These are phyloP conservation scores for Tachysurus fulvidraco DNA, from an alignment of 2,113 vertebrate genomes.

Conservation along the genomic window DNA sequence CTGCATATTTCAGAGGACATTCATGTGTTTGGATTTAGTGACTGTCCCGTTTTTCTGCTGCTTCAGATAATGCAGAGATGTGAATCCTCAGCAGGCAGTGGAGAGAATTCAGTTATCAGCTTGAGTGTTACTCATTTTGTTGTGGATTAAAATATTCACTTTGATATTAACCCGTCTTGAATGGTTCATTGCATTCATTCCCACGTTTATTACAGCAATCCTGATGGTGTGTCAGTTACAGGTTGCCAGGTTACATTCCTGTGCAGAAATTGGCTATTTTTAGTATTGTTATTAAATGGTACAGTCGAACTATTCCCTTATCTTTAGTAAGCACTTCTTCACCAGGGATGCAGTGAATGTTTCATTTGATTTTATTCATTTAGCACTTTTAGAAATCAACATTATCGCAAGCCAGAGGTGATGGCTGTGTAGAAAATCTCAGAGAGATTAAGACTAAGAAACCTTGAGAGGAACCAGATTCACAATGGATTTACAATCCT, in stretches of 20 bases:
- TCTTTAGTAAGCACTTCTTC: not conserved
- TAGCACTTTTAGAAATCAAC: not conserved
- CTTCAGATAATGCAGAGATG: not conserved
- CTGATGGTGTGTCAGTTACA: not conserved
- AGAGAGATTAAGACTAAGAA: not conserved
- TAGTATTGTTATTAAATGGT: not conserved
- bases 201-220: not conserved
- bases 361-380: not conserved
- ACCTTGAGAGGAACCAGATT: not conserved
- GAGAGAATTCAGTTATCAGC: not conserved
- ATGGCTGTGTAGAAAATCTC: not conserved
- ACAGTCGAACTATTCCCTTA: not conserved
- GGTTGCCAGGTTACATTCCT: not conserved
- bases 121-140: not conserved
- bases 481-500: not conserved
- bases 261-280: not conserved
- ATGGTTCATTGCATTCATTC: not conserved
- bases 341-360: not conserved
- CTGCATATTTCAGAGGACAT: constrained; percentile 4
- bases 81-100: not conserved
- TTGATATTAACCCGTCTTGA: constrained; percentile 2
- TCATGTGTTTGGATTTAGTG: not conserved
- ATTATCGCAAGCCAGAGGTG: not conserved
- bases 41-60: not conserved
- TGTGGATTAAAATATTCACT: constrained; percentile 43